Evolutionary conservation across 1,140 invertebrate genomes (phyloP).

Genomic region (Bombus huntii): DNA sequence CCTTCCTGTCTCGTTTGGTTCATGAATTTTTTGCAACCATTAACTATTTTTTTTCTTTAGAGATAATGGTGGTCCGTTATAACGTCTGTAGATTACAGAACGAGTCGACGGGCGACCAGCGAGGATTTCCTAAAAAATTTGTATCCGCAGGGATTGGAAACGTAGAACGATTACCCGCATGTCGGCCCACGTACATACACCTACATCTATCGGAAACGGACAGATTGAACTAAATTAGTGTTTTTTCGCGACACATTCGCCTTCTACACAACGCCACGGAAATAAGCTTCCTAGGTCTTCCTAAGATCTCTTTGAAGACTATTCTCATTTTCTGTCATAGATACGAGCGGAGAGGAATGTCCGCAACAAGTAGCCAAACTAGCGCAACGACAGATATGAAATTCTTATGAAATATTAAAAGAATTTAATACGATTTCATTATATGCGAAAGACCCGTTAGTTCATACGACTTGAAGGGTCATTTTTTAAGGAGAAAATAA

Average conservation of each 20-base stretch:
- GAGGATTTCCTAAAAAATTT: constrained; percentile 53
- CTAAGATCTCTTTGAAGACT: constrained; percentile 38
- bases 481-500: background rate
- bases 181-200: constrained; percentile 33
- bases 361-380: constrained; percentile 23
- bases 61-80: constrained; percentile 21
- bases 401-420: constrained; percentile 25
- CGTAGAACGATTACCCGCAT: constrained; percentile 58
- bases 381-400: constrained; percentile 39
- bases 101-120: background rate
- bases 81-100: constrained; percentile 44
- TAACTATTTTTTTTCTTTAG: constrained; percentile 42
- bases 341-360: constrained; percentile 3
- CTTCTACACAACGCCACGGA: constrained; percentile 43
- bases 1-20: constrained; percentile 13
- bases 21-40: constrained; percentile 38
- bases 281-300: constrained; percentile 16
- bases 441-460: background rate
- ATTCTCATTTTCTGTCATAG: constrained; percentile 33
- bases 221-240: constrained; percentile 53
- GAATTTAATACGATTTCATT: constrained; percentile 1
- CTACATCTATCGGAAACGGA: constrained; percentile 33
- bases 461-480: background rate
- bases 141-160: constrained; percentile 36
- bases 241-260: constrained; percentile 9